These are phyloP conservation scores for Bombycilla garrulus DNA, from an alignment of 2,113 vertebrate genomes.

Conservation along the genomic window DNA sequence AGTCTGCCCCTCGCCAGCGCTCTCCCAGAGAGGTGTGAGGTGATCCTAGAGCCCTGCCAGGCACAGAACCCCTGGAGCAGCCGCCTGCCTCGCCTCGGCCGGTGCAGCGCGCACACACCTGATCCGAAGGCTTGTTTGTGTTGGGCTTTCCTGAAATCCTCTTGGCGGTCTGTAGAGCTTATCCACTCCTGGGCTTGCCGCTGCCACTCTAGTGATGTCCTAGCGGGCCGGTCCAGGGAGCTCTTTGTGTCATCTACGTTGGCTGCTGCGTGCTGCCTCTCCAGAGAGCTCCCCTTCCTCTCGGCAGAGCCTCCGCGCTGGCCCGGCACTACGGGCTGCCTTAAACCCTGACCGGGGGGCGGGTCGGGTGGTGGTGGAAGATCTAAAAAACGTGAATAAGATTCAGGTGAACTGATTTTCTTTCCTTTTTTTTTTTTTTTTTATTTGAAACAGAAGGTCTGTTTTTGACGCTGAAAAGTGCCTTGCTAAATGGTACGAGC, in stretches of 20 bases:
- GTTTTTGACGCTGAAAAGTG: conserved; percentile 23
- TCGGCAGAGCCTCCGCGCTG: conserved; percentile 81
- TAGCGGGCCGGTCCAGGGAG: conserved; percentile 86
- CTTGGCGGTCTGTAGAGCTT: conserved; percentile 86
- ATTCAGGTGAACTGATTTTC: conserved; percentile 70
- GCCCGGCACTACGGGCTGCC: conserved; percentile 80
- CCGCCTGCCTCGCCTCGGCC: conserved; percentile 43
- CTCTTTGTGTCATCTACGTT: conserved; percentile 87
- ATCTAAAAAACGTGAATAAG: conserved; percentile 85
- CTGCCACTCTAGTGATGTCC: conserved; percentile 89
- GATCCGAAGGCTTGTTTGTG: conserved; percentile 87
- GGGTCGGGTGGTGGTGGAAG: conserved; percentile 98
- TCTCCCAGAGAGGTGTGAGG: not conserved
- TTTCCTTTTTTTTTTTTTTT: conserved; percentile 46
- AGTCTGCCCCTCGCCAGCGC: not conserved
- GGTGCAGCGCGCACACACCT: conserved; percentile 76
- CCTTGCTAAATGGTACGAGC: not conserved
- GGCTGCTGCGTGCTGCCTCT: conserved; percentile 84
- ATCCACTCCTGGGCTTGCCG: conserved; percentile 91
- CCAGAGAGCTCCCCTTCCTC: conserved; percentile 91
- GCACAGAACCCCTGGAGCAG: not conserved
- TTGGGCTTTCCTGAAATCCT: conserved; percentile 84
- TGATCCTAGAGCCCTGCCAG: not conserved
- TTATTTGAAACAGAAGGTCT: conserved; percentile 56
- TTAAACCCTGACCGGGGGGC: conserved; percentile 92